phyloP scores from a whole-genome alignment of 2,888 invertebrate species.

The Pristionchus maxplancki region DNA sequence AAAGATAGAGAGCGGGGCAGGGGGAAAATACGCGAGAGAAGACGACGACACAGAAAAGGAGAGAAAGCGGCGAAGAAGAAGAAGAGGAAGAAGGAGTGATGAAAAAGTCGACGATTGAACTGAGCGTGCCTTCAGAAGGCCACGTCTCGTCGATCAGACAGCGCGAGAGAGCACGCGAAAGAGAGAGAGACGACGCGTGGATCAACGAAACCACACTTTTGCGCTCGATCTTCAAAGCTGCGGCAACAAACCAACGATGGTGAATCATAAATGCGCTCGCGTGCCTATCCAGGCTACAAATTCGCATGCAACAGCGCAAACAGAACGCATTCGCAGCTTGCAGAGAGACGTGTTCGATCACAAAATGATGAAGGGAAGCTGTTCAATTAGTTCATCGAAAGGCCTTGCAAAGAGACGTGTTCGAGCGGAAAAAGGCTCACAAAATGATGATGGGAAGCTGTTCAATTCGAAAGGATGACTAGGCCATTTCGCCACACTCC shows the following conservation, averaged over 20 bases:
- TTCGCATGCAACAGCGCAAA: not conserved
- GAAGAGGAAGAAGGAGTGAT: not conserved
- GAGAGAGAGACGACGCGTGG: not conserved
- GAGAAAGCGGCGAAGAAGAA: not conserved
- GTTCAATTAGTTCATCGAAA: too few species aligned
- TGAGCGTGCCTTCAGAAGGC: not conserved
- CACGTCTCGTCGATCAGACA: not conserved
- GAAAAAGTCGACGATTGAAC: not conserved
- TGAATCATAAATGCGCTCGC: not conserved
- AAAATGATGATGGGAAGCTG: too few species aligned
- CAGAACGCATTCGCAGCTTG: too few species aligned
- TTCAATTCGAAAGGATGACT: too few species aligned
- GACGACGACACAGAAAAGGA: not conserved
- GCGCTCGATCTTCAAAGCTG: not conserved
- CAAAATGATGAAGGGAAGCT: too few species aligned
- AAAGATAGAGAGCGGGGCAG: not conserved
- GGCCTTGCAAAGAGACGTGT: too few species aligned
- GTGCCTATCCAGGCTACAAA: not conserved
- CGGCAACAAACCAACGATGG: not conserved
- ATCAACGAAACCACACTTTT: not conserved
- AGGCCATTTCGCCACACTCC: too few species aligned
- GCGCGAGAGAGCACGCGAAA: not conserved
- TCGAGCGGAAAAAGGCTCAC: too few species aligned
- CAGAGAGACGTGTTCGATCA: too few species aligned
- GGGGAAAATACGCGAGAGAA: not conserved